These are phyloP conservation scores for Tholera decimalis DNA, from an alignment of 2,888 invertebrate genomes.

Conservation along the genomic window DNA sequence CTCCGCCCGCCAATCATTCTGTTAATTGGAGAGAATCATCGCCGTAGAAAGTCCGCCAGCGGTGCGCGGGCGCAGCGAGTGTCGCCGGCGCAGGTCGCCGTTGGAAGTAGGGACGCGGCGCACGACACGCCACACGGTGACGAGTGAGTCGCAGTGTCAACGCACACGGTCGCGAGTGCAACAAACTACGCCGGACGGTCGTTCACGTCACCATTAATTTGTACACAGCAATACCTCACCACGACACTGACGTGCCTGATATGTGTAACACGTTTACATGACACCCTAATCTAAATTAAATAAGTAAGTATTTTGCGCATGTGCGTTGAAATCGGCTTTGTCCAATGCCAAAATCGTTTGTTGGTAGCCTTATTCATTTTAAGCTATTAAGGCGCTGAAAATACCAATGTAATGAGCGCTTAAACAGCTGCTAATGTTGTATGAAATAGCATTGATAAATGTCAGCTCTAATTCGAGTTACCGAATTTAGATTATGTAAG, in stretches of 20 bases:
- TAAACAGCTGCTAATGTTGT: slow-evolving; percentile 8
- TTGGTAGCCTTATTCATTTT: slow-evolving; percentile 11
- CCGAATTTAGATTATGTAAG: slow-evolving; percentile 41
- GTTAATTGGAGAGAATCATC: slow-evolving; percentile 91
- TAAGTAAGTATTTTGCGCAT: neutral
- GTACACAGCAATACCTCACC: slow-evolving; percentile 74
- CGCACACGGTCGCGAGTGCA: slow-evolving; percentile 82
- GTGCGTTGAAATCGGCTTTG: slow-evolving; percentile 7
- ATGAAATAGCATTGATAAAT: slow-evolving; percentile 23
- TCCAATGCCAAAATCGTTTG: slow-evolving; percentile 11
- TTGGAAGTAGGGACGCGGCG: slow-evolving; percentile 34
- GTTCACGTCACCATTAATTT: slow-evolving; percentile 81
- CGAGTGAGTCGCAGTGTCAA: slow-evolving; percentile 81
- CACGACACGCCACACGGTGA: slow-evolving; percentile 62
- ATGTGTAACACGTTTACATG: slow-evolving; percentile 28
- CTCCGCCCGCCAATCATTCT: slow-evolving; percentile 87
- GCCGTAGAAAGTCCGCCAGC: slow-evolving; percentile 84
- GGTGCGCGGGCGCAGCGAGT: slow-evolving; percentile 37
- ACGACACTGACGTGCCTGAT: slow-evolving; percentile 51
- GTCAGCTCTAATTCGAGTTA: slow-evolving; percentile 20
- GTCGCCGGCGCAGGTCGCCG: slow-evolving; percentile 9
- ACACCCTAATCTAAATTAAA: slow-evolving; percentile 5
- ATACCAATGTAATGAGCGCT: slow-evolving; percentile 1
- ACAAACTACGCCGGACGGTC: slow-evolving; percentile 82
- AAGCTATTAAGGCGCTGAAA: slow-evolving; percentile 8